Base-by-base conservation (phyloP, 2,113 vertebrate species). In the Setophaga kirtlandii region DNA sequence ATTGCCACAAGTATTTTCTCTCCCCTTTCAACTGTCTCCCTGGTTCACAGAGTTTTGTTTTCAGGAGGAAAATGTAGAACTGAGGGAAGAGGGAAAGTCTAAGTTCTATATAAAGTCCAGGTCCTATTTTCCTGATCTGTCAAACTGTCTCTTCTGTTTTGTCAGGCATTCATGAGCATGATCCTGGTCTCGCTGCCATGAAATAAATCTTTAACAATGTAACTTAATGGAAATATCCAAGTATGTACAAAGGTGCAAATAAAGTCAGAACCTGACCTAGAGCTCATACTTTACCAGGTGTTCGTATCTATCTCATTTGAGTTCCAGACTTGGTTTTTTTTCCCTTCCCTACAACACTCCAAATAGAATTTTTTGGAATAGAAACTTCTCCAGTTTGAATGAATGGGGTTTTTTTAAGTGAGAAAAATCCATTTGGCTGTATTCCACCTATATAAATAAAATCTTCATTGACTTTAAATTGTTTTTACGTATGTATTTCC, bases 311-410 rank as follows among this genome's bases (percentile, higher is more conserved):
- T 47, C 27, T 59, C 17, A 42, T 79, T 75, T 87, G 17, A 22
- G 12, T 55, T 87, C 11, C 22, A 33, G 21, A 50, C 5, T 46
- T n/a, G 18, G 13, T 25, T 35, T 27, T 70, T 63, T 68, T 15
- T 2, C 2, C 0, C 37, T 50, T 25, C 9, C 19, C 28, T 39
- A 37, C 1, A 12, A 80, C 5, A 63, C 31, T 35, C 31, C 10
- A 59, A 76, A 68, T 27, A 55, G 6, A 1, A 0, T 46, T 90
- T 92, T 65, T 82, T 93, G 27, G 47, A 68, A 50, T 4, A 50
- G 33, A 85, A 90, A 59, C 2, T 27, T 76, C 41, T 10, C 8
- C 28, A 10, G 5, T 42, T 89, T 64, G 24, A 69, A 31, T 27
- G 6, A 41, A 11, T 85, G 22, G 5, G 2, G 1, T 0, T 82